Base-by-base conservation (phyloP, 1,140 invertebrate species). In the Zaprionus ornatus region DNA sequence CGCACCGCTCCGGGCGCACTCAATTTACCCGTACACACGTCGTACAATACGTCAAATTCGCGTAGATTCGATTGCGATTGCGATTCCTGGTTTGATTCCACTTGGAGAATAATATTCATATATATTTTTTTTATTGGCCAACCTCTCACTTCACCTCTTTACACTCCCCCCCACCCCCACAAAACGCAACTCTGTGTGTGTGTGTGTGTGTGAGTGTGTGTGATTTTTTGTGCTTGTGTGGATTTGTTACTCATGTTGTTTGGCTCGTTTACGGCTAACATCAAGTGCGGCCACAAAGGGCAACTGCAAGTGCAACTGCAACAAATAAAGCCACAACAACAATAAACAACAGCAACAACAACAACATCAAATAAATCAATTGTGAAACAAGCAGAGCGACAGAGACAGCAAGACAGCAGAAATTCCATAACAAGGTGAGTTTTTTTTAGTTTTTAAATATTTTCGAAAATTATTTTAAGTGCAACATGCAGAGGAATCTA, bases 1-100 rank as follows among this genome's bases (percentile, higher is more conserved):
- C 91, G 84, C 79, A 80, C 70, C 78, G 77, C 67, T 78, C 73
- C 80, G 66, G 77, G 23, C 45, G 55, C 42, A 23, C 32, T 32
- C 40, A 52, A 23, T 50, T 77, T 23, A 64, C 7, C 29, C 29
- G 54, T n/a, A 60, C 50, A 45, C 37, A 40, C 40, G 40, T 45
- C 40, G 40, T 42, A 27, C 25, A 27, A 6, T 48, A 40, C 35
- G 48, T 57, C 32, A 21, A 25, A 55, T 66, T 13, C 57, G 52
- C 40, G 65, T 59, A 62, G 23, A 19, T 50, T 50, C 45, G 29
- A 32, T 32, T 32, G 9, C 29, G 9, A 32, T 32, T 32, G 29
- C 29, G 27, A 29, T 29, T 29, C 2, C 27, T 29, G 27, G 27
- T 32, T 9, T 32, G 29, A 32, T 32, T 32, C 29, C 29, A 32